These are phyloP conservation scores for Oreortyx pictus DNA, from an alignment of 2,797 vertebrate genomes.

Conservation along the genomic window DNA sequence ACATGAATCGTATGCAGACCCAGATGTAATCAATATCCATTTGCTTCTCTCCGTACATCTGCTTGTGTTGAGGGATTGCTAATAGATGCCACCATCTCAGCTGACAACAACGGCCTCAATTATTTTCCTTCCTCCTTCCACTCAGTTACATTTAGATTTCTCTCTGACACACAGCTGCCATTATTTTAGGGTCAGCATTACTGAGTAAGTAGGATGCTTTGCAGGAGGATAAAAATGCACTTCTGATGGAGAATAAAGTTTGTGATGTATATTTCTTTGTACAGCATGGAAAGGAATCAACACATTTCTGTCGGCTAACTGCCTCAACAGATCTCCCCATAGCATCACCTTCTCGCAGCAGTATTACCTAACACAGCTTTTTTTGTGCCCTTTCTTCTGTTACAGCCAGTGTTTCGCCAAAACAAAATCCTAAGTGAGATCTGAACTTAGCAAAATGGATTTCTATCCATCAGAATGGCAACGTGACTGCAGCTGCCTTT, in stretches of 20 bases:
- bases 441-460: not conserved
- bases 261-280: not conserved
- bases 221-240: not conserved
- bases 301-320: not conserved
- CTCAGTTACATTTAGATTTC: not conserved
- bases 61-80: not conserved
- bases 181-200: not conserved
- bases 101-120: not conserved
- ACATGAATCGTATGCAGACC: constrained; percentile 8
- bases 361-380: not conserved
- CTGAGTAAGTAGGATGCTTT: not conserved
- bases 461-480: not conserved
- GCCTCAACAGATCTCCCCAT: not conserved
- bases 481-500: not conserved
- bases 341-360: not conserved
- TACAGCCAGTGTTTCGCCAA: not conserved
- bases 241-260: not conserved
- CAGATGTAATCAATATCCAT: constrained; percentile 63
- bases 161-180: not conserved
- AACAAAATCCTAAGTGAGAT: not conserved
- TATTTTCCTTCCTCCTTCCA: not conserved
- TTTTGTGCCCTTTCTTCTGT: not conserved
- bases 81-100: constrained; percentile 14
- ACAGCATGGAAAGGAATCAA: not conserved
- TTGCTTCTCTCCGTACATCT: constrained; percentile 54